Evolutionary conservation across 2,797 vertebrate species (phyloP).

Genomic region (Manis javanica): DNA sequence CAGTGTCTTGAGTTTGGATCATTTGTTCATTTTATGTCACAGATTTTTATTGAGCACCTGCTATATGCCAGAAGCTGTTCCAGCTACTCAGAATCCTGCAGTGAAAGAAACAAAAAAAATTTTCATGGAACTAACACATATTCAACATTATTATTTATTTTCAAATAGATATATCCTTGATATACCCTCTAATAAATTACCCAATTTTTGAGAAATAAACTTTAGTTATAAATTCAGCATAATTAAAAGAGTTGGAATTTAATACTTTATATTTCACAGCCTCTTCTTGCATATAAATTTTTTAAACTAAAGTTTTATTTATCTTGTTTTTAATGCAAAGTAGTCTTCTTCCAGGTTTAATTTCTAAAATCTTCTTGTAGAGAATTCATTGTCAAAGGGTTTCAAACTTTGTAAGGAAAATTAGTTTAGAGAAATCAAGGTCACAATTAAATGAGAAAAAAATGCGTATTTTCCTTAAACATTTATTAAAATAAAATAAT

Average conservation of each 20-base stretch:
- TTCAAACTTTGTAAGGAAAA: slow-evolving; percentile 23
- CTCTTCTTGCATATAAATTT: neutral
- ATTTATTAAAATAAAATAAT: slow-evolving; percentile 50
- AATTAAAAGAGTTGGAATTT: slow-evolving; percentile 11
- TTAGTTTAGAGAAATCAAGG: slow-evolving; percentile 27
- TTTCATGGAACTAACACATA: neutral
- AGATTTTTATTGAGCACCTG: neutral
- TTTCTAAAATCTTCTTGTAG: slow-evolving; percentile 23
- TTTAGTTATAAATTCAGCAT: slow-evolving; percentile 32
- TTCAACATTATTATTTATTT: neutral
- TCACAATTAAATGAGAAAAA: slow-evolving; percentile 27
- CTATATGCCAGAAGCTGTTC: neutral
- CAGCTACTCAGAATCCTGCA: neutral
- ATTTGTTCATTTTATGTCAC: slow-evolving; percentile 19
- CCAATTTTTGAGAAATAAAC: slow-evolving; percentile 35
- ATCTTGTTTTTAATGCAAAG: slow-evolving; percentile 49
- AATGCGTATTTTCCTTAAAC: neutral
- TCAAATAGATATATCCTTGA: neutral
- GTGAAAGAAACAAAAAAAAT: neutral
- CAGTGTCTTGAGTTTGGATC: neutral
- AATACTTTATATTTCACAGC: neutral
- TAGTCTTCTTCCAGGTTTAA: neutral
- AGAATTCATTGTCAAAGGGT: slow-evolving; percentile 4
- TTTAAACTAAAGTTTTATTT: slow-evolving; percentile 57
- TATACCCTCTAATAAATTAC: neutral